These are phyloP conservation scores for Pleuronectes platessa DNA, from an alignment of 2,113 vertebrate genomes.

Conservation along the genomic window DNA sequence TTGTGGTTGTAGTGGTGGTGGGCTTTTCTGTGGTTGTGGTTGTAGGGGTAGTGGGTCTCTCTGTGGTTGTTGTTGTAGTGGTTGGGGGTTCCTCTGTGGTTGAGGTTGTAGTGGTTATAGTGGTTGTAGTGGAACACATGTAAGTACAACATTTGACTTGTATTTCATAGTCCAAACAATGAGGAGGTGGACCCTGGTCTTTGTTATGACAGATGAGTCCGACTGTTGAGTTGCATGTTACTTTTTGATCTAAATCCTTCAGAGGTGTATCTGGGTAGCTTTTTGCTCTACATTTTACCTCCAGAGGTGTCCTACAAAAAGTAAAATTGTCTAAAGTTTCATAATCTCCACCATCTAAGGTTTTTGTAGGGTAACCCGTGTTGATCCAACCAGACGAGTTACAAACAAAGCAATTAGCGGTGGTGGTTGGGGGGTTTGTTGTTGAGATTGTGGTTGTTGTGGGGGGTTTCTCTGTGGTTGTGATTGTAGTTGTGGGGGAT, in stretches of 20 bases:
- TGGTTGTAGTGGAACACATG: neutral
- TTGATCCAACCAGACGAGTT: constrained; percentile 47
- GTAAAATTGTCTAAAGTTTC: constrained; percentile 35
- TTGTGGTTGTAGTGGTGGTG: too few relatives aligned
- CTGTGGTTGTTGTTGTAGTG: too few relatives aligned
- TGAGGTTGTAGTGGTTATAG: neutral
- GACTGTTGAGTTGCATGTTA: constrained; percentile 31
- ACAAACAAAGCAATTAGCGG: constrained; percentile 17
- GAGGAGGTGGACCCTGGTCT: constrained; percentile 25
- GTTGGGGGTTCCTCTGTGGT: neutral
- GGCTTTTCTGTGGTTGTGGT: too few relatives aligned
- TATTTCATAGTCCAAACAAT: constrained; percentile 62
- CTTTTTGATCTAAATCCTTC: constrained; percentile 1
- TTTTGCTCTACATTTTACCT: constrained; percentile 52
- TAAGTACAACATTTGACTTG: constrained; percentile 47
- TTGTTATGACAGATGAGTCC: constrained; percentile 70
- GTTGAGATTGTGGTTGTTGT: neutral
- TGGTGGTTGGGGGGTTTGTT: neutral
- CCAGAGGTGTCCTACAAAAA: constrained; percentile 19
- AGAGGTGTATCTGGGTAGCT: fast-evolving
- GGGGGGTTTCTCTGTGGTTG: too few relatives aligned
- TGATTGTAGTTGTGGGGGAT: too few relatives aligned
- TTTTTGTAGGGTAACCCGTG: neutral
- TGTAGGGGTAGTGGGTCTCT: too few relatives aligned
- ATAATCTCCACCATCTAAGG: constrained; percentile 19